These are phyloP conservation scores for cat (Felis catus) DNA, from an alignment of 2,113 vertebrate species.

Conservation along the genomic window DNA sequence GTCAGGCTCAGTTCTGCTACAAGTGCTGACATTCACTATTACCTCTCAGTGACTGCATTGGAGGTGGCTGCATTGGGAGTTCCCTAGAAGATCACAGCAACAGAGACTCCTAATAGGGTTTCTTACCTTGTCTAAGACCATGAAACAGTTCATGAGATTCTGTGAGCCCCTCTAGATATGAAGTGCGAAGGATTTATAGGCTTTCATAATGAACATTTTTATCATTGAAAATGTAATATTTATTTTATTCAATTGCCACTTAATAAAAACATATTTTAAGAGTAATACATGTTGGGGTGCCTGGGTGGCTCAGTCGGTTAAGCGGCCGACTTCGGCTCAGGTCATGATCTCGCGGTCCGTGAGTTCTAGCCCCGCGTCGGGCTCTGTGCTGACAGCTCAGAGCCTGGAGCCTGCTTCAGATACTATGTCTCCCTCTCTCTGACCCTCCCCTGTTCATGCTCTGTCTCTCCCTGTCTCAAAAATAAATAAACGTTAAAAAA, in stretches of 20 bases:
- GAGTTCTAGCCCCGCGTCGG: no score
- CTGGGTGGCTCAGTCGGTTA: no score
- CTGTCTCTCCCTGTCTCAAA: no score
- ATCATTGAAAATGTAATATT: background rate
- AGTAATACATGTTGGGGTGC: background rate
- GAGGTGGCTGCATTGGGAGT: background rate
- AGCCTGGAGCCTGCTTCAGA: no score
- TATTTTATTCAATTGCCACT: background rate
- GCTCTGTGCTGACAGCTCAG: no score
- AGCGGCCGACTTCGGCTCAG: no score
- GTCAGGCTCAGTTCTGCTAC: background rate
- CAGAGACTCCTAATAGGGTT: background rate
- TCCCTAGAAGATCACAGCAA: background rate
- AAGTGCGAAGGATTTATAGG: background rate
- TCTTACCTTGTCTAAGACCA: background rate
- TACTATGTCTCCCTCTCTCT: no score
- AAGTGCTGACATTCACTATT: background rate
- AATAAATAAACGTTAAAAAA: no score
- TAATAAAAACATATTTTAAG: conserved; percentile 4
- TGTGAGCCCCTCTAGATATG: background rate
- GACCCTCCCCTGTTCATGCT: no score
- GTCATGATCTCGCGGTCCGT: no score
- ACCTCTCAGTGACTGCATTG: background rate
- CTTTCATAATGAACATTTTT: background rate
- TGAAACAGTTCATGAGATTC: background rate